Percentiles rank a stretch among this genome's conserved stretches.
phyloP scores from a whole-genome alignment of 2,797 vertebrate species.

The Pristis pectinata region DNA sequence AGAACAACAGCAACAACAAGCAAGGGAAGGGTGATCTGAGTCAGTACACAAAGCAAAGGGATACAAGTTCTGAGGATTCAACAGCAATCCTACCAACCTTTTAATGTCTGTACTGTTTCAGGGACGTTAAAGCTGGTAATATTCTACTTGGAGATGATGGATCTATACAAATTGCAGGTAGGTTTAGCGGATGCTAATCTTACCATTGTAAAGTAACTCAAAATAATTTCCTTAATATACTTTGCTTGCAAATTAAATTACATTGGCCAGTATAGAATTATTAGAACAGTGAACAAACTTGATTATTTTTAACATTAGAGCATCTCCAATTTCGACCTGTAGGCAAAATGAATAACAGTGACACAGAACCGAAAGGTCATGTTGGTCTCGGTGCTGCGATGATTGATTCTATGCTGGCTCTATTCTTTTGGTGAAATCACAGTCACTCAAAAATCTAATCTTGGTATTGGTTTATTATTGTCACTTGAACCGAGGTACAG shows the following conservation, averaged over 20 bases:
- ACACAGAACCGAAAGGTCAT: background rate
- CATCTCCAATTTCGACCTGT: background rate
- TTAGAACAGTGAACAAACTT: background rate
- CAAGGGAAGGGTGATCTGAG: background rate
- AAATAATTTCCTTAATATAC: constrained; percentile 4
- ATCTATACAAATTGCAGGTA: constrained; percentile 98
- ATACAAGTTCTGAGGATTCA: background rate
- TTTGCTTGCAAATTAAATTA: background rate
- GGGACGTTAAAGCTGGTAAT: constrained; percentile 94
- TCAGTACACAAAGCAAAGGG: background rate
- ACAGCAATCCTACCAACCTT: background rate
- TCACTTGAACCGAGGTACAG: too few relatives aligned
- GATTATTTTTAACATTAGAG: background rate
- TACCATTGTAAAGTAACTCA: background rate
- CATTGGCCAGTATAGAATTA: background rate
- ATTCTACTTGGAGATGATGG: constrained; percentile 96
- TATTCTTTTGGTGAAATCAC: background rate
- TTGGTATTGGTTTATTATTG: too few relatives aligned
- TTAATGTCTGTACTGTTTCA: constrained; percentile 42
- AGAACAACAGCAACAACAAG: background rate
- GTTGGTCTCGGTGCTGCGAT: background rate
- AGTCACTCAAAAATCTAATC: background rate
- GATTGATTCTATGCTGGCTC: background rate
- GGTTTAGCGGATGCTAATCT: constrained; percentile 40
- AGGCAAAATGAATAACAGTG: background rate